Conservation (phyloP, 2,797 vertebrate species). For the Chiloscyllium punctatum region DNA sequence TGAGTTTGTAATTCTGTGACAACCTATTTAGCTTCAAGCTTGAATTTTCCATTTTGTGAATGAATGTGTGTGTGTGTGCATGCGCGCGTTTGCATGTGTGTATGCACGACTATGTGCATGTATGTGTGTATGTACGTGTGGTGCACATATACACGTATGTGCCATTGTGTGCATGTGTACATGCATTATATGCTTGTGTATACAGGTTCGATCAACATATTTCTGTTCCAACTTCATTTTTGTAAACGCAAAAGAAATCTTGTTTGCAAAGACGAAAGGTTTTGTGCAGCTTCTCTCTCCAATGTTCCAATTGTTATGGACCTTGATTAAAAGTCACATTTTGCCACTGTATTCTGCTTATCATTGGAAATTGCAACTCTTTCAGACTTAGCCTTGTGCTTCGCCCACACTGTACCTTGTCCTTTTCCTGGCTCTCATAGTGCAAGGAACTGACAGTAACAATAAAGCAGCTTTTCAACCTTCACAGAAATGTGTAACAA, state of each 20-base stretch:
- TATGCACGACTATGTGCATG: too few relatives aligned
- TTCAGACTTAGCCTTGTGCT: constrained; percentile 7
- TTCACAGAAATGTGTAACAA: not conserved
- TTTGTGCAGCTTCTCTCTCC: not conserved
- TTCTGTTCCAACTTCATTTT: not conserved
- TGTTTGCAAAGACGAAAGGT: not conserved
- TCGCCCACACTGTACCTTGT: not conserved
- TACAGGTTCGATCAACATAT: not conserved
- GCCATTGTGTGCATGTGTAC: too few relatives aligned
- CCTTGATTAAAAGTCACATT: not conserved
- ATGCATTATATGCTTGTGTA: too few relatives aligned
- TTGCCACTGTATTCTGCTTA: not conserved
- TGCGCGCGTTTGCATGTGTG: too few relatives aligned
- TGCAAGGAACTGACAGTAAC: not conserved
- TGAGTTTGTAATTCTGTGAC: constrained; percentile 5
- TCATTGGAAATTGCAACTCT: not conserved
- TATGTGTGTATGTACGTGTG: too few relatives aligned
- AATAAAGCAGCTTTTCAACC: not conserved
- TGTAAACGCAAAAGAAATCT: not conserved
- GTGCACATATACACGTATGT: too few relatives aligned
- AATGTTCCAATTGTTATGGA: not conserved
- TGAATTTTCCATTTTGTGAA: not conserved
- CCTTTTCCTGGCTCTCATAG: not conserved
- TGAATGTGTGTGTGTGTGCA: too few relatives aligned
- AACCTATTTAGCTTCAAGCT: not conserved